Evolutionary conservation across 2,888 invertebrate genomes (phyloP), one percentile per base, ranked within the genome.

Genomic region (Ditula angustiorana): DNA sequence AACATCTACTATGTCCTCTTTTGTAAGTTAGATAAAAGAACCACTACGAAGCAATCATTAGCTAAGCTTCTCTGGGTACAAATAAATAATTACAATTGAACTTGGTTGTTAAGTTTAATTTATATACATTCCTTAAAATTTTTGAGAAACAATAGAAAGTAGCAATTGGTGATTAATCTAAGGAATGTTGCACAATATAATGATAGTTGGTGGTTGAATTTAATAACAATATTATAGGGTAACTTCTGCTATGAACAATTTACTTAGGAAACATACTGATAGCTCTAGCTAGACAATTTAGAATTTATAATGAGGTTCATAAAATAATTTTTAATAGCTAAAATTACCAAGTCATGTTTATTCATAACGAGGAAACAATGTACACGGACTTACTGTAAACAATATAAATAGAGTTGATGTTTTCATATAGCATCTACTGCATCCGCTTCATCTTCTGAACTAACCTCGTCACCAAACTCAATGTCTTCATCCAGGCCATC

Each of bases 401-500:
- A 80, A 77, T 74, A 82, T 83, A 82, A 80, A 81, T 81, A 85
- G 74, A 77, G 80, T 81, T 83, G 30, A 73, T 72, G 73, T 74
- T 81, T 77, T 90, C 88, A 95, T 86, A 94, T 94, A 86, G 92
- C 94, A 90, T 95, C 95, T 72, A 95, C 95, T 66, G 95, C 94
- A 90, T 96, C 96, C 73, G 95, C 97, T 91, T 98, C 97, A 85
- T 97, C 97, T 79, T 96, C 97, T 78, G 97, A 97, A 87, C 97
- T 97, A 84, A 98, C 97, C 93, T 98, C 97, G 92, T 99, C 98
- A 74, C 98, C 98, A 82, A 99, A 99, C 87, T 98, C 98, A 91
- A 99, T 98, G 87, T 98, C 98, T 88, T 99, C 98, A 91, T 98
- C 98, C 82, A 97, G 96, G 77, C 98, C 98, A 89, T 98, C 98